Conservation (phyloP, 2,113 vertebrate genomes). For the Raja brachyura region DNA sequence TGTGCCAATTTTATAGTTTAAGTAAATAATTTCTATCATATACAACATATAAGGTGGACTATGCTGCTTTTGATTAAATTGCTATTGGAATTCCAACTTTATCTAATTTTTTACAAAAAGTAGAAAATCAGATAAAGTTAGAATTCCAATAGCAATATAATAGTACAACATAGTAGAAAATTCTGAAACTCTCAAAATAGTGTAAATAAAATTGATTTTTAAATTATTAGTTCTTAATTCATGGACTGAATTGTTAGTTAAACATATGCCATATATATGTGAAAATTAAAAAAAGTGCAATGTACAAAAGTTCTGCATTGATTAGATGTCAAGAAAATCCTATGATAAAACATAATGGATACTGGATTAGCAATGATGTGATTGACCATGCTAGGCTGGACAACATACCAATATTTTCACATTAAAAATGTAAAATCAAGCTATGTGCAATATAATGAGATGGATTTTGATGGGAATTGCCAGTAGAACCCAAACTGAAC, state of each 20-base stretch:
- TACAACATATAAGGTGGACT: background rate
- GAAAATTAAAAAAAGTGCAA: background rate
- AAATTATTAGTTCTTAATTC: background rate
- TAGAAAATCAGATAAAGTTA: background rate
- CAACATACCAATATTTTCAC: background rate
- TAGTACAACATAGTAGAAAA: background rate
- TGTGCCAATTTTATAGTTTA: constrained; percentile 2
- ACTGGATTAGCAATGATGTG: background rate
- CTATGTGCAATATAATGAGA: background rate
- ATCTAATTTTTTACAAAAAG: background rate
- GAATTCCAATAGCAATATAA: too few relatives aligned
- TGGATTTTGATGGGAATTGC: background rate
- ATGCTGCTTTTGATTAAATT: background rate
- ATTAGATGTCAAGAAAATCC: background rate
- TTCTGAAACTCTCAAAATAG: background rate
- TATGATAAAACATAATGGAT: background rate
- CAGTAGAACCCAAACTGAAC: too few relatives aligned
- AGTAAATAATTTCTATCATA: background rate
- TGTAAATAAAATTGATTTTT: background rate
- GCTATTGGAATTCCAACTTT: background rate
- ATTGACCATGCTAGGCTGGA: background rate
- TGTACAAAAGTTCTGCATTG: background rate
- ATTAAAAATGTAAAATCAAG: background rate
- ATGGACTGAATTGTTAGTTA: background rate
- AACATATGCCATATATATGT: background rate